Base-by-base conservation (phyloP, 2,797 vertebrate genomes). In the Martes flavigula region DNA sequence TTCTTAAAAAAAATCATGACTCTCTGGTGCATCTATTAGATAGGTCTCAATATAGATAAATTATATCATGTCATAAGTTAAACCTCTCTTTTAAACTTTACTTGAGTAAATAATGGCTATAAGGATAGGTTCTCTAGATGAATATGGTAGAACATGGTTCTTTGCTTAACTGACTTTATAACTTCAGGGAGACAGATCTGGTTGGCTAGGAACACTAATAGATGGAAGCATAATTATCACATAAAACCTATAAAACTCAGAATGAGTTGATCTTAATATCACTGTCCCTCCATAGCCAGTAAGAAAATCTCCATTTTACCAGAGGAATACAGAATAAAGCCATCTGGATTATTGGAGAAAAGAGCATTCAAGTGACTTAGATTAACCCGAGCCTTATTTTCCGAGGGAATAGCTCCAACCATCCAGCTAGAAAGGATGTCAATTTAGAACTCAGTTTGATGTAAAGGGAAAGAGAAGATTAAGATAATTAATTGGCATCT, bases 401-500 rank as follows among this genome's bases (percentile, higher is more conserved):
- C 96, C 0, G 2, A 90, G 92, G 96, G 96, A 98, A 96, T 96
- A 93, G 27, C 56, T 98, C 30, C 89, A 97, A 81, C 86, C 70
- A 94, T 85, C 78, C 92, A 98, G 83, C 91, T 97, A 97, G 94
- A 98, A 97, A 93, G 75, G 79, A 98, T 97, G 95, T 85, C 95
- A 97, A 96, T 97, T 98, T 97, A 94, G 94, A 97, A 94, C 96
- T 97, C 97, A 96, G 95, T 97, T 97, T 98, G 97, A 97, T 94
- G 89, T 95, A 94, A 95, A 96, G 58, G 75, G 90, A 91, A 95
- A 96, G 46, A 87, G 82, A 96, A 97, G 70, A 98, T 98, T 96
- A 96, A 96, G 95, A 98, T 97, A 98, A 98, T 98, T 98, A 98
- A 98, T 97, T 98, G 96, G 97, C 95, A 96, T 97, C 79, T 96